phyloP scores from a whole-genome alignment of 1,140 invertebrate genomes.

The Drosophila guanche region DNA sequence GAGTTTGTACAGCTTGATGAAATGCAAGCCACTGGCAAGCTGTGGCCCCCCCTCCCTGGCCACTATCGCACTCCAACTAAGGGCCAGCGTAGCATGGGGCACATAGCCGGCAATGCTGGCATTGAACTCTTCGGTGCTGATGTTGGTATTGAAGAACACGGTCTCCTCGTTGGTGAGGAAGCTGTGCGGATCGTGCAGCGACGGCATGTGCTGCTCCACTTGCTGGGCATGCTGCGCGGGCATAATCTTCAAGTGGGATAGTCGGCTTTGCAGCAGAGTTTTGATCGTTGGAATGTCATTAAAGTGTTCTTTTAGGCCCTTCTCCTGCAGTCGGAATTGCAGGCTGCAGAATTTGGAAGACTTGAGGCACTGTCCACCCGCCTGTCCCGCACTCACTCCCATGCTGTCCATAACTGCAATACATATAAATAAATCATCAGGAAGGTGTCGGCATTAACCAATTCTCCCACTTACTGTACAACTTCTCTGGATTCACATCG shows the following conservation, averaged over 20 bases:
- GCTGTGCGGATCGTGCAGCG: slow-evolving; percentile 59
- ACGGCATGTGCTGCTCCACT: slow-evolving; percentile 47
- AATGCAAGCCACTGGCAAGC: slow-evolving; percentile 69
- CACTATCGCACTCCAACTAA: slow-evolving; percentile 74
- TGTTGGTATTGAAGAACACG: slow-evolving; percentile 69
- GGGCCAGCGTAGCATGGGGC: slow-evolving; percentile 69
- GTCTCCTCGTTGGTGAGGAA: slow-evolving; percentile 80
- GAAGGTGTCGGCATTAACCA: too few species aligned
- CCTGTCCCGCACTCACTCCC: slow-evolving; percentile 61
- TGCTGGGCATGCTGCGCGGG: slow-evolving; percentile 48
- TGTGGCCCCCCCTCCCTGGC: slow-evolving; percentile 50
- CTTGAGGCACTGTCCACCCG: slow-evolving; percentile 66
- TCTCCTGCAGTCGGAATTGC: slow-evolving; percentile 57
- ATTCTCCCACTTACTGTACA: slow-evolving; percentile 63
- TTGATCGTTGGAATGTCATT: slow-evolving; percentile 50
- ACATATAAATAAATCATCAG: background rate
- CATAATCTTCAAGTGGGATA: slow-evolving; percentile 61
- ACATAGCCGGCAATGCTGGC: slow-evolving; percentile 59
- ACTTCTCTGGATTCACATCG: slow-evolving; percentile 56
- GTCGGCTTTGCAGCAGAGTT: slow-evolving; percentile 54
- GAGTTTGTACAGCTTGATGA: slow-evolving; percentile 73
- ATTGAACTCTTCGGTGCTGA: slow-evolving; percentile 80
- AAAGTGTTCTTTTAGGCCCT: slow-evolving; percentile 26
- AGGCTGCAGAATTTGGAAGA: slow-evolving; percentile 66
- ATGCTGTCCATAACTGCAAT: slow-evolving; percentile 72